Evolutionary conservation across 2,113 vertebrate species (phyloP), one percentile per base, ranked within the genome.

Genomic region (Sylvietta virens): DNA sequence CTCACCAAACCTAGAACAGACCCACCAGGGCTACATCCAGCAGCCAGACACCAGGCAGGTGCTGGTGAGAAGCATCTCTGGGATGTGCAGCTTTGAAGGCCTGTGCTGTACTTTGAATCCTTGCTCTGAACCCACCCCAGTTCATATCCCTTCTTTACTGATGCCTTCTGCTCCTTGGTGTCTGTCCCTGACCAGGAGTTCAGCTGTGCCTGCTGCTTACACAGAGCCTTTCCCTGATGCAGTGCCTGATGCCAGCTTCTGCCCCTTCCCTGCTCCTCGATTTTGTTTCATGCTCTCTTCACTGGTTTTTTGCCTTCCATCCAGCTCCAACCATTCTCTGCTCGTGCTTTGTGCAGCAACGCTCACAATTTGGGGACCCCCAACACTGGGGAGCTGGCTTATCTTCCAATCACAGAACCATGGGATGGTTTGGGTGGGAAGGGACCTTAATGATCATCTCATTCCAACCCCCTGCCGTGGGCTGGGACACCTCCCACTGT

Each of bases 141-240:
- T 20, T 31, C 17, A 0, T 7, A 57, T 8, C 15, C 16, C 28
- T 78, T 31, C 8, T 37, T 54, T 5, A 10, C 28, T 31, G 16
- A 77, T 61, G 12, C 16, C 4, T 24, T 44, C 37, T 77, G 28
- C 23, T 71, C 51, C 33, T 70, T 17, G 21, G 9, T 39, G 48
- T 35, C 76, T 30, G 4, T 14, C 35, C 18, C 19, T 40, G 54
- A 24, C 3, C 39, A n/a, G 23, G 57, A 74, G 47, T 50, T 31
- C 42, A 78, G 73, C 26, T 39, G 27, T n/a, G 14, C 27, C 28
- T 79, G 13, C 30, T 51, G 11, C 27, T 69, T 79, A 33, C 74
- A n/a, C 40, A 67, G 21, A 21, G 2, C 39, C 11, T 45, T 70
- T 74, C 23, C 50, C 14, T 57, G 42, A 19, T 0, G 0, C 3